These are phyloP conservation scores for Argentina silus DNA, from an alignment of 2,797 vertebrate species.

Conservation along the genomic window DNA sequence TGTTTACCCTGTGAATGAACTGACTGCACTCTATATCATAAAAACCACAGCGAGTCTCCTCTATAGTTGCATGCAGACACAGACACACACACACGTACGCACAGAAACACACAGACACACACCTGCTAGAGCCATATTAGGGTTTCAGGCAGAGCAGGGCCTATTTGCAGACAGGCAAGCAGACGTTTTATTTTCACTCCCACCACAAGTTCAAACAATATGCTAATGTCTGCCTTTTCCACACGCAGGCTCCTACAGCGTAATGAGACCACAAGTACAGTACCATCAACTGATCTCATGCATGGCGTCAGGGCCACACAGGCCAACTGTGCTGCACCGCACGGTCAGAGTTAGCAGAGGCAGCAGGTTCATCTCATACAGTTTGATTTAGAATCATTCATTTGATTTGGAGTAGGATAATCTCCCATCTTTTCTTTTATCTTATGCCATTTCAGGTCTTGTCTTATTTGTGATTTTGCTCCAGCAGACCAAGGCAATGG, in stretches of 20 bases:
- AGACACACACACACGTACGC: conserved; percentile 20
- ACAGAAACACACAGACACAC: conserved; percentile 21
- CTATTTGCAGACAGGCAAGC: conserved; percentile 70
- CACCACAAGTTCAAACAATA: conserved; percentile 66
- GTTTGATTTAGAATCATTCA: background rate
- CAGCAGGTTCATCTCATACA: background rate
- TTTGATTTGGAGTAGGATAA: background rate
- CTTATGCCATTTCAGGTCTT: conserved; percentile 5
- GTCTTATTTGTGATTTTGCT: background rate
- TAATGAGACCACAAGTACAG: conserved; percentile 49
- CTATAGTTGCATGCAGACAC: conserved; percentile 26
- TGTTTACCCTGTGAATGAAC: conserved; percentile 62
- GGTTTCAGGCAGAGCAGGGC: conserved; percentile 49
- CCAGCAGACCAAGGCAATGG: background rate
- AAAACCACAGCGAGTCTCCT: conserved; percentile 59
- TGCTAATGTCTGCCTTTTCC: conserved; percentile 66
- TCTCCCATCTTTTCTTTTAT: background rate
- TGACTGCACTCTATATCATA: conserved; percentile 63
- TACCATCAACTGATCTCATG: conserved; percentile 35
- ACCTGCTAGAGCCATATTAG: conserved; percentile 71
- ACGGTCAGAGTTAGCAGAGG: background rate
- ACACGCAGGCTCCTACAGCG: conserved; percentile 34
- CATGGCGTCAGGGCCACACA: background rate
- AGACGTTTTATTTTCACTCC: conserved; percentile 60
- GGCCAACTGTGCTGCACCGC: background rate